These are phyloP conservation scores for Gortyna flavago DNA, from an alignment of 2,888 invertebrate species.

Conservation along the genomic window DNA sequence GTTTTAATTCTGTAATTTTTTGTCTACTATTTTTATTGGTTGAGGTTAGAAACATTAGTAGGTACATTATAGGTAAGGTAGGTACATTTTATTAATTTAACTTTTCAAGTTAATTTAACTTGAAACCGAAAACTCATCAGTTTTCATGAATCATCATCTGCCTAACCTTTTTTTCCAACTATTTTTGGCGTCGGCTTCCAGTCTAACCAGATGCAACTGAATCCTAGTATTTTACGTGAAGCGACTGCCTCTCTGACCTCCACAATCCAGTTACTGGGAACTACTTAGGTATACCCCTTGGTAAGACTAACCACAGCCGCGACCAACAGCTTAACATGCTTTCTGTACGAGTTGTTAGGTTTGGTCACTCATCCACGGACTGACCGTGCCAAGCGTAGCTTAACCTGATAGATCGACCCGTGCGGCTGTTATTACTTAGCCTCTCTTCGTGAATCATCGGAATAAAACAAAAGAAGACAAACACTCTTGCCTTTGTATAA, in stretches of 20 bases:
- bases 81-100: background rate
- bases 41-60: too few relatives aligned
- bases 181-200: too few relatives aligned
- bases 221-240: too few relatives aligned
- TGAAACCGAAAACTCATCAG: background rate
- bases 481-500: background rate
- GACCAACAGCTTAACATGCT: background rate
- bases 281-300: too few relatives aligned
- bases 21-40: background rate
- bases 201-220: too few relatives aligned
- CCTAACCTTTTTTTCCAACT: too few relatives aligned
- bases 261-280: too few relatives aligned
- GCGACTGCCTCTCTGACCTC: too few relatives aligned
- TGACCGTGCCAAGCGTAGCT: background rate
- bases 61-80: background rate
- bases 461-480: constrained; percentile 42
- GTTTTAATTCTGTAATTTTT: background rate
- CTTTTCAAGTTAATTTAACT: background rate
- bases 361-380: background rate
- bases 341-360: background rate
- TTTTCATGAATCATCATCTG: background rate
- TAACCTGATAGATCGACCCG: background rate
- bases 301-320: too few relatives aligned
- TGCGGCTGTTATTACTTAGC: background rate
- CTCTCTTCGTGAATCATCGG: background rate